Base-by-base conservation (phyloP, 2,888 invertebrate genomes). In the Sesamia inferens region DNA sequence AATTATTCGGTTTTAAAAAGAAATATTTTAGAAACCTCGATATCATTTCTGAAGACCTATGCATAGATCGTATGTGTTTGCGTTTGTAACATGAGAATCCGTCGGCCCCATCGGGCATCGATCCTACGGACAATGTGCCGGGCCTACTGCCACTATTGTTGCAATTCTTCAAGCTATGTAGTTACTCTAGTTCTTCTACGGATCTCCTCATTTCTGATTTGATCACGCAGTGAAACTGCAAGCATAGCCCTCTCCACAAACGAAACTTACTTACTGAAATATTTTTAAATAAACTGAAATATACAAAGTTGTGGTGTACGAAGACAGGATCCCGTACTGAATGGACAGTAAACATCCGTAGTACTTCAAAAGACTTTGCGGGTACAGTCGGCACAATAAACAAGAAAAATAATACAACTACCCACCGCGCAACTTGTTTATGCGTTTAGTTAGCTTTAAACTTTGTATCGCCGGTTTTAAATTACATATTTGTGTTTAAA, bases 321-420 rank as follows among this genome's bases (percentile, higher is more conserved):
- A 85, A 87, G 89, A 88, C 88, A 87, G 87, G 87, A 88, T 89
- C 84, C 87, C 77, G 70, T 65, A 68, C 70, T 71, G 88, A 87
- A 87, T 85, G 85, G 86, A 84, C 88, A 85, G 87, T 89, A 89
- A 89, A 89, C 88, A 89, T 86, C 84, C 81, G 79, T 51, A n/a
- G 75, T 68, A 85, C 81, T 88, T 88, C 84, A 85, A 86, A 88
- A 87, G 85, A 85, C 83, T 83, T 74, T 81, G 78, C 61, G 58
- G 58, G 79, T 85, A 83, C 83, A 84, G 79, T 82, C 82, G n/a
- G 61, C 57, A 69, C 24, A 39, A 81, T 83, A 84, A 83, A 85
- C 81, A 79, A 74, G 72, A 48, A 57, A 75, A 74, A 78, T 76
- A 70, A 71, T 70, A 69, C 62, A 79, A 64, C 57, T 76, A 68